Evolutionary conservation across 2,888 invertebrate genomes (phyloP).

Genomic region (Eudasyphora cyanicolor): DNA sequence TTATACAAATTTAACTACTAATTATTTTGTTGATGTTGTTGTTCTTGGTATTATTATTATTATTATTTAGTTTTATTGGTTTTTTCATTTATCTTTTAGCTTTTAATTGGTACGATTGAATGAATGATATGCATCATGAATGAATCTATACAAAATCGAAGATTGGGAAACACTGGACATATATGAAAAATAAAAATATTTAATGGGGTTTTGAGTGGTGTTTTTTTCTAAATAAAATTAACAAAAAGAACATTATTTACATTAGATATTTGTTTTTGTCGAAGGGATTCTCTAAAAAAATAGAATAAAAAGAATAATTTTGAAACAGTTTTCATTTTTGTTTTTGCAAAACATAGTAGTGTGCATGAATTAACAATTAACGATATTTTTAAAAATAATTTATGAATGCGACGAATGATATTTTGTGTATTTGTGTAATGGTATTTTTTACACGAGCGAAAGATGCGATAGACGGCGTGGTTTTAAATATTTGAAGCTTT

Average conservation of each 20-base stretch:
- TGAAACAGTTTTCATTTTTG: background rate
- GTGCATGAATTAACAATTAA: constrained; percentile 25
- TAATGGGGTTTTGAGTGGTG: background rate
- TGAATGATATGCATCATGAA: constrained; percentile 32
- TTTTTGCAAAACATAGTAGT: background rate
- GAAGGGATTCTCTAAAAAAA: background rate
- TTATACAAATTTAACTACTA: constrained; percentile 67
- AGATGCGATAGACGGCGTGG: too few relatives aligned
- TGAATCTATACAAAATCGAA: constrained; percentile 43
- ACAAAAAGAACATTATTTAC: constrained; percentile 45
- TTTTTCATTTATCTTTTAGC: background rate
- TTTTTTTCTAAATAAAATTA: constrained; percentile 25
- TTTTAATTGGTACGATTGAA: constrained; percentile 1
- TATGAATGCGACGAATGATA: background rate
- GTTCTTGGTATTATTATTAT: constrained; percentile 23
- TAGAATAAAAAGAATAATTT: background rate
- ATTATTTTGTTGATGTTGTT: constrained; percentile 40
- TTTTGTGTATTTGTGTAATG: background rate
- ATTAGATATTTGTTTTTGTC: constrained; percentile 19
- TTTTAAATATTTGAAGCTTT: background rate
- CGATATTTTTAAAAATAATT: constrained; percentile 13
- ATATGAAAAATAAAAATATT: background rate
- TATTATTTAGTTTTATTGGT: constrained; percentile 15
- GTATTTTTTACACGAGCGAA: too few relatives aligned
- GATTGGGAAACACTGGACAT: background rate